These are phyloP conservation scores for Choloepus didactylus DNA, from an alignment of 2,797 vertebrate species.

Conservation along the genomic window DNA sequence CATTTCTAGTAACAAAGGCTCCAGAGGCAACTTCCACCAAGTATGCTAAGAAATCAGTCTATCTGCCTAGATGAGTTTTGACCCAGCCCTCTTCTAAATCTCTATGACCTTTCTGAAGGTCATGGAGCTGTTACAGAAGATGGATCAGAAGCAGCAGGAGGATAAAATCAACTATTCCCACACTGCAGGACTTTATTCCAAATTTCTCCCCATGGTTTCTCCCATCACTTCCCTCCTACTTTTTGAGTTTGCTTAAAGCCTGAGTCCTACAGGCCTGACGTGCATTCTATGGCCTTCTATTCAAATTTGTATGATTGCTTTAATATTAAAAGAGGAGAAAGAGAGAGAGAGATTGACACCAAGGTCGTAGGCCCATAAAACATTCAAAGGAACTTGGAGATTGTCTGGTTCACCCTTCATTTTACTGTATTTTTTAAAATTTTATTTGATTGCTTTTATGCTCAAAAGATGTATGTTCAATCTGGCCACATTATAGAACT, in stretches of 20 bases:
- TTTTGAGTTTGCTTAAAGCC: background rate
- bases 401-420: conserved; percentile 76
- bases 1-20: background rate
- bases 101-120: conserved; percentile 22
- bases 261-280: conserved; percentile 2
- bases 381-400: conserved; percentile 75
- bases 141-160: conserved; percentile 13
- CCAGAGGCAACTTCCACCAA: background rate
- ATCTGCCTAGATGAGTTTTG: background rate
- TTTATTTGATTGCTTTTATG: conserved; percentile 83
- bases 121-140: conserved; percentile 43
- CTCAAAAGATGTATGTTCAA: conserved; percentile 73
- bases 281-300: conserved; percentile 4
- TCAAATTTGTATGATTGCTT: conserved; percentile 66
- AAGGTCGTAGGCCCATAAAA: conserved; percentile 81
- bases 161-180: background rate
- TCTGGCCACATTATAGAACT: conserved; percentile 63
- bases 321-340: conserved; percentile 78
- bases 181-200: background rate
- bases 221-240: background rate
- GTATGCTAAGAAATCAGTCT: background rate
- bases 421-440: conserved; percentile 81
- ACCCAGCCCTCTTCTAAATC: background rate
- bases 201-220: background rate
- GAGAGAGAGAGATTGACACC: conserved; percentile 76